Percentiles rank a stretch among this genome's conserved stretches.
These are phyloP conservation scores for Oxygymnocypris stewartii DNA, from an alignment of 2,113 vertebrate species.

Conservation along the genomic window DNA sequence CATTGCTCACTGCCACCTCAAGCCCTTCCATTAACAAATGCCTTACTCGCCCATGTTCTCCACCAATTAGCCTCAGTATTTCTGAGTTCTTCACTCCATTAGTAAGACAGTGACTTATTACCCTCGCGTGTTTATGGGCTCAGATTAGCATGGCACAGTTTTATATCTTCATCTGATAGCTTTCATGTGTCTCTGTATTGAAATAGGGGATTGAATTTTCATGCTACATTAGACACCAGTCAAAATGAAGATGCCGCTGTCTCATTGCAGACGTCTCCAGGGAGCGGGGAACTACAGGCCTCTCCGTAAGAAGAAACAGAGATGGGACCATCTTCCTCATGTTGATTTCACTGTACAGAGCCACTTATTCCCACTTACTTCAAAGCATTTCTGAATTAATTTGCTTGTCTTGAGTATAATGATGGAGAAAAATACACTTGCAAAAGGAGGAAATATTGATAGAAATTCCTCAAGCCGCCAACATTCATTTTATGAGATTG, in stretches of 20 bases:
- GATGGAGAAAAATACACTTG: conserved; percentile 43
- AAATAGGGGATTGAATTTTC: conserved; percentile 74
- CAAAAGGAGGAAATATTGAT: conserved; percentile 49
- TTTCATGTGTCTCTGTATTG: conserved; percentile 66
- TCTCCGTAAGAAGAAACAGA: conserved; percentile 66
- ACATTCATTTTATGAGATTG: conserved; percentile 55
- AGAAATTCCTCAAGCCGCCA: conserved; percentile 54
- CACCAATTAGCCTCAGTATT: conserved; percentile 33
- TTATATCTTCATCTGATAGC: conserved; percentile 53
- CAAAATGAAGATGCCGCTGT: conserved; percentile 70
- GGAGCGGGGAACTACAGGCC: conserved; percentile 51
- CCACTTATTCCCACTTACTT: conserved; percentile 67
- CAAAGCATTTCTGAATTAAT: conserved; percentile 73
- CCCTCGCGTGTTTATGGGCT: conserved; percentile 39
- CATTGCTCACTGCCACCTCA: conserved; percentile 30
- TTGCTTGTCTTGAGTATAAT: conserved; percentile 59
- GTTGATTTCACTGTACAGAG: conserved; percentile 75
- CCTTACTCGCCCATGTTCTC: background rate
- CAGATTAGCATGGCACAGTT: conserved; percentile 43
- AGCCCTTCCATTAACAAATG: conserved; percentile 24
- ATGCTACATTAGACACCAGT: conserved; percentile 68
- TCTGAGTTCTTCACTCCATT: conserved; percentile 28
- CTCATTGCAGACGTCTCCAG: conserved; percentile 67
- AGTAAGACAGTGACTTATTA: conserved; percentile 37
- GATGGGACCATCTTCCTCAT: conserved; percentile 67